Evolutionary conservation across 2,797 vertebrate species (phyloP), one percentile per base, ranked within the genome.

Genomic region (Smutsia gigantea): DNA sequence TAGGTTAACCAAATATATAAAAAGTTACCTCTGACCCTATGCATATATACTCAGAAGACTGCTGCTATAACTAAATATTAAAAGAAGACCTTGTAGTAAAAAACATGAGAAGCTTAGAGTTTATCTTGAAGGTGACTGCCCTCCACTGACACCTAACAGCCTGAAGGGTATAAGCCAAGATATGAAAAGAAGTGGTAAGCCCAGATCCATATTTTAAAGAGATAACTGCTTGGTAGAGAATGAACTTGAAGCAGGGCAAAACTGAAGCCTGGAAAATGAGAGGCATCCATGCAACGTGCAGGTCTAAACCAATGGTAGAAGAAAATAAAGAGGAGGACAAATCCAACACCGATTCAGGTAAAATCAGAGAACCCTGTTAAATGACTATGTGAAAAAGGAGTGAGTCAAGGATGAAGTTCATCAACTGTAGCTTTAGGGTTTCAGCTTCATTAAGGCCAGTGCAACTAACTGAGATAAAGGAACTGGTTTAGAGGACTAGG

Each of bases 351-450:
- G 4, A 0, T 83, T 25, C 5, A 46, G 34, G 34, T 64, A 92
- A 94, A 90, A 92, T 29, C n/a, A 82, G 79, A 66, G 31, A 57
- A 82, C 15, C 42, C 23, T 69, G 53, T 83, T 79, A 86, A 92
- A 63, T 25, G 39, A 72, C 49, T 59, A 0, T 4, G 1, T 37
- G 31, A 90, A 63, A 31, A 49, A 93, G 64, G 72, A 82, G 46
- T 23, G 23, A 89, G 37, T 78, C 59, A 88, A 86, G 42, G 34
- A 42, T 25, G 66, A 93, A 81, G 23, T 51, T 42, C 14, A 68
- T 57, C 66, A 74, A 77, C 21, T 64, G 31, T 49, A 23, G 23
- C 29, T 84, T 74, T 15, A 66, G 39, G 64, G 69, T 78, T 61
- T 85, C 55, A 61, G 34, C 17, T 88, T 66, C 31, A 74, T 39